Percentiles rank a stretch among this genome's conserved stretches.
These are phyloP conservation scores for Drosophila mayaguana DNA, from an alignment of 2,888 invertebrate genomes.

Conservation along the genomic window DNA sequence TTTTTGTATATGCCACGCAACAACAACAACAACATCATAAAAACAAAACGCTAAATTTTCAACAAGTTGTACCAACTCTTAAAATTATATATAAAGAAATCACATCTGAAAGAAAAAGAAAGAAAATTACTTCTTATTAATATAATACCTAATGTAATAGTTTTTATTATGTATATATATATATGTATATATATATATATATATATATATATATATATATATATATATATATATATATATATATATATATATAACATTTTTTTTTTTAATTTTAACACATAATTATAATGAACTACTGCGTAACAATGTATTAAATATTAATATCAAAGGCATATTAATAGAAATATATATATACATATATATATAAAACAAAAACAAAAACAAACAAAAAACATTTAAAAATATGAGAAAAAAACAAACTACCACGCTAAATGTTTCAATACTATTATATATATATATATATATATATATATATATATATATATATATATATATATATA, in stretches of 20 bases:
- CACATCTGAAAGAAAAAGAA: constrained; percentile 43
- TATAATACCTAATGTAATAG: constrained; percentile 75
- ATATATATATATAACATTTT: constrained; percentile 50
- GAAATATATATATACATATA: constrained; percentile 68
- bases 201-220: constrained; percentile 26
- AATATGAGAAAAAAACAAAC: constrained; percentile 46
- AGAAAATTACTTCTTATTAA: constrained; percentile 65
- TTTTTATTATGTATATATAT: constrained; percentile 69
- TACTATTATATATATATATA: constrained; percentile 28
- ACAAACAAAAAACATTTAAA: constrained; percentile 50
- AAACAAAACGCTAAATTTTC: constrained; percentile 44
- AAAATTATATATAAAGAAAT: constrained; percentile 21
- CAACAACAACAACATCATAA: constrained; percentile 25
- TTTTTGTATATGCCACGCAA: constrained; percentile 34
- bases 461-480: constrained; percentile 62
- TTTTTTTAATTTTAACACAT: constrained; percentile 65
- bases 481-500: constrained; percentile 40
- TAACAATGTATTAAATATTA: constrained; percentile 77
- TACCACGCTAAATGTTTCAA: constrained; percentile 76
- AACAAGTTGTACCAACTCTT: constrained; percentile 56
- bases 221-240: constrained; percentile 31
- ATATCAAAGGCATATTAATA: constrained; percentile 76
- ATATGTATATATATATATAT: constrained; percentile 16
- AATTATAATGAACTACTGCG: constrained; percentile 72
- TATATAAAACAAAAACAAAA: constrained; percentile 37